These are phyloP conservation scores for Dendrocincla tyrannina DNA, from an alignment of 2,797 vertebrate species.

Conservation along the genomic window DNA sequence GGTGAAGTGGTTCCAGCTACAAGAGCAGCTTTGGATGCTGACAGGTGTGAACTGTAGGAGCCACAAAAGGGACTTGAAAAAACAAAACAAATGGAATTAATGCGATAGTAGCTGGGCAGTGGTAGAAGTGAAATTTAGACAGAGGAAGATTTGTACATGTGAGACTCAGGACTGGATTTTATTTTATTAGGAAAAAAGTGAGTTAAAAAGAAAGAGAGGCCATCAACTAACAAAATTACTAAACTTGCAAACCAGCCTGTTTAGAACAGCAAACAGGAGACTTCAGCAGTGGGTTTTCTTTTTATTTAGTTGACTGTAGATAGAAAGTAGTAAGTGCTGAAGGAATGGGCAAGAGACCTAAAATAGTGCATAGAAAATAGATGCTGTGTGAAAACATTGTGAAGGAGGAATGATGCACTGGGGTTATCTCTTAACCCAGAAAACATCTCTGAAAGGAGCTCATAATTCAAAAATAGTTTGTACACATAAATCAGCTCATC, in stretches of 20 bases:
- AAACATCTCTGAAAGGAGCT: neutral
- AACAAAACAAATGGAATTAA: neutral
- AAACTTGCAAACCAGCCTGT: neutral
- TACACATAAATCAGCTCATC: neutral
- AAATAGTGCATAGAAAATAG: neutral
- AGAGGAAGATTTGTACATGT: neutral
- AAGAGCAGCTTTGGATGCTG: neutral
- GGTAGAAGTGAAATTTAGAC: neutral
- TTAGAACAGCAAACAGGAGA: neutral
- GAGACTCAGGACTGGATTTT: neutral
- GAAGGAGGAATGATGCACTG: neutral
- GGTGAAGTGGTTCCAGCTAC: neutral
- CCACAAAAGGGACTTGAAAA: neutral
- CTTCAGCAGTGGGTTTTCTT: neutral
- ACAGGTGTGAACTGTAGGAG: neutral
- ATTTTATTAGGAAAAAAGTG: neutral
- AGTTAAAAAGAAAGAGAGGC: neutral
- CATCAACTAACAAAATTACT: neutral
- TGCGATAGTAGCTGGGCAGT: neutral
- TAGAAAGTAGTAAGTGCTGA: neutral
- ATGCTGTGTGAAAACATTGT: neutral
- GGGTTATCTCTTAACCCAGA: neutral
- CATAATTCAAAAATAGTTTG: neutral
- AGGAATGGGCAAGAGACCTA: neutral
- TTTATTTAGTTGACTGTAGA: neutral